Base-by-base conservation (phyloP, 2,888 invertebrate species). In the Acleris laterana region DNA sequence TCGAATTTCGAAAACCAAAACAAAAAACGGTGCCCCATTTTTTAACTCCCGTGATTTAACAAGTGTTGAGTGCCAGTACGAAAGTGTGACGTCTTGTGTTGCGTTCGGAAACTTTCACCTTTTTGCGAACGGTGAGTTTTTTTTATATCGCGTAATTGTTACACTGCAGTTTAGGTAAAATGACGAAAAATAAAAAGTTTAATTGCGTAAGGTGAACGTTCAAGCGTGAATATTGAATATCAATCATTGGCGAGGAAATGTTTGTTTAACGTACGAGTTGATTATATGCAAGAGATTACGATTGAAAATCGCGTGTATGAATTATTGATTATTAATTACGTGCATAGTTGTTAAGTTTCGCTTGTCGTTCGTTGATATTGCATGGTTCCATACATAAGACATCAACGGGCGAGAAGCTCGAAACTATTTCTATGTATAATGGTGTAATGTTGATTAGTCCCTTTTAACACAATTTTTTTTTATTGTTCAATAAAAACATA, bases 91-190 rank as follows among this genome's bases (percentile, higher is more conserved):
- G 79, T 80, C 75, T 77, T 75, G 76, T 77, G 71, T 75, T 79
- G 71, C 77, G 72, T 75, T 77, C 72, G 72, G 75, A 72, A 74
- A 84, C 85, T 88, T 87, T 89, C 87, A 83, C 88, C 81, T 88
- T 90, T 87, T 90, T 86, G 88, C 88, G 82, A 89, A 77, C 76
- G 90, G 90, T 91, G 80, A 90, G 92, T 88, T 81, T 81, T 83
- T 83, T 83, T 87, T 88, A 87, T 82, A 87, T 85, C 80, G 76
- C 58, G 58, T 59, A 59, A 59, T 59, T 59, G 58, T 59, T 32
- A 57, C 76, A 38, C 13, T 38, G 38, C 13, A 38, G 38, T 38
- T 38, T 38, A 38, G 13, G 38, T 38, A 13, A 38, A 38, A 48
- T 13, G 56, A 57, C 20, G 55, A 50, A 38, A 49, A 62, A 6